Base-by-base conservation (phyloP, 2,113 vertebrate genomes). In the Thalassarche chlororhynchos region DNA sequence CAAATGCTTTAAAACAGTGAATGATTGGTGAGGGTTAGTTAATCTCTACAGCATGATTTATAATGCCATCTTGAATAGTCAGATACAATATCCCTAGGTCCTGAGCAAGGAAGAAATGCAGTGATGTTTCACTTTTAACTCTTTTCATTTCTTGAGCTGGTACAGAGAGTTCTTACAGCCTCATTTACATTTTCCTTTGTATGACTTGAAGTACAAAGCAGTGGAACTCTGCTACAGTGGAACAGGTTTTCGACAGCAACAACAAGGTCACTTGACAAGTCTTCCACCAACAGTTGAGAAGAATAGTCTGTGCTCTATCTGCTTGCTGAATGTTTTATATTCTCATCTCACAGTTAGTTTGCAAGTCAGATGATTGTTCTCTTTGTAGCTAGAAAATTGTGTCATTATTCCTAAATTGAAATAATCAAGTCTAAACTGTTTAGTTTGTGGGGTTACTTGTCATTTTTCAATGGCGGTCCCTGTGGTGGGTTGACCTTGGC, bases 1-100 rank as follows among this genome's bases (percentile, higher is more conserved):
- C 76, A 92, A 96, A 96, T 96, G 80, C 21, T 97, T 60, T 92
- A 88, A 93, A 92, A 89, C 54, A 97, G 32, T 90, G 93, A 96
- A 74, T 93, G 95, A 97, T 90, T 91, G 36, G 65, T 85, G 68
- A 97, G 72, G 38, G 55, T 91, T 91, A 92, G 86, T 97, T 98
- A 98, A 97, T 97, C 93, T 97, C 85, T 89, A 34, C 52, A 86
- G 52, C 26, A 69, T 93, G 96, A 98, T 98, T 97, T 98, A 98
- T 96, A 97, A 95, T 96, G 75, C 71, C 87, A 85, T 90, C 31
- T 85, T 49, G 31, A 76, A 82, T 26, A 95, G 40, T 97, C 90
- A 93, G 65, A 87, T 64, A 97, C 65, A 93, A 79, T 96, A 93
- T 91, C 46, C 25, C 5, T 61, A 91, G 25, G 17, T 96, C 36